A percentile compares a stretch with the other conserved stretches of the same genome.
phyloP scores from a whole-genome alignment of 2,113 vertebrate genomes.

The Arvicanthis niloticus region DNA sequence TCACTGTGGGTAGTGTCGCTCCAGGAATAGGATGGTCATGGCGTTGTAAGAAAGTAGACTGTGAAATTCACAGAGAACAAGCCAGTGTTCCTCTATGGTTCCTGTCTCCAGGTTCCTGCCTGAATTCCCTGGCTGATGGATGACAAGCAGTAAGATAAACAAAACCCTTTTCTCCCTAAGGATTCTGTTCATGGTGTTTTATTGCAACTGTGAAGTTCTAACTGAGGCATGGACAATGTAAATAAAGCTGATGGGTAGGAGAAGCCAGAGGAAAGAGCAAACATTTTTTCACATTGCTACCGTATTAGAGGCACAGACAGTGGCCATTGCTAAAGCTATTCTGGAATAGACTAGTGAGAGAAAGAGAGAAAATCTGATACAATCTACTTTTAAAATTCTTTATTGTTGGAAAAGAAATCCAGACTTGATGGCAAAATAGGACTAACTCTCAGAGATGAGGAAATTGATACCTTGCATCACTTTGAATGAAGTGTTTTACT shows the following conservation, averaged over 20 bases:
- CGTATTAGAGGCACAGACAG: neutral
- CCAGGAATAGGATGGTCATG: too few relatives aligned
- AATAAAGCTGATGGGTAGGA: neutral
- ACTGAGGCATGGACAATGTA: neutral
- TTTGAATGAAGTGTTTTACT: neutral
- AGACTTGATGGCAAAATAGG: neutral
- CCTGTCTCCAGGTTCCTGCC: neutral
- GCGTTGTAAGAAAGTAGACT: neutral
- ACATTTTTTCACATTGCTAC: neutral
- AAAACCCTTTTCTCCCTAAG: neutral
- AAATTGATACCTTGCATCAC: neutral
- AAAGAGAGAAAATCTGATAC: neutral
- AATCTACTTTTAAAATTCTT: neutral
- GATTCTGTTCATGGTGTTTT: neutral
- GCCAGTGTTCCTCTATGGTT: neutral
- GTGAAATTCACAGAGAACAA: neutral
- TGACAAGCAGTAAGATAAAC: neutral
- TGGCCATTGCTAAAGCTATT: neutral
- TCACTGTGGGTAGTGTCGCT: neutral
- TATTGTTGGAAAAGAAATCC: neutral
- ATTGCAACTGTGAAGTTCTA: neutral
- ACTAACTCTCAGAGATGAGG: neutral
- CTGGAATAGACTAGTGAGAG: neutral
- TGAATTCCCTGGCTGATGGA: neutral
- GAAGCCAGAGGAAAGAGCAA: neutral